These are phyloP conservation scores for Bathynomus jamesi DNA, from an alignment of 1,140 invertebrate genomes.

Conservation along the genomic window DNA sequence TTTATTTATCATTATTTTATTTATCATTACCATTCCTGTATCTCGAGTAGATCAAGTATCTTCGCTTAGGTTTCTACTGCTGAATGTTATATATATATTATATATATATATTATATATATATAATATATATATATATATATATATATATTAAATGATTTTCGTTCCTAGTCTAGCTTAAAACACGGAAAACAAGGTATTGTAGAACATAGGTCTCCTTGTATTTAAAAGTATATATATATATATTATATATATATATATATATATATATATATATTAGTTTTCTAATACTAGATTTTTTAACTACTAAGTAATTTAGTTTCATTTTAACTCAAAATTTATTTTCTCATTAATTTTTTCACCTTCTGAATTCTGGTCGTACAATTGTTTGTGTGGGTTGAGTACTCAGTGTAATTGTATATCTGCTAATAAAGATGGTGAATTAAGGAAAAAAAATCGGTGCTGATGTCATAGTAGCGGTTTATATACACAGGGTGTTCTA, in stretches of 20 bases:
- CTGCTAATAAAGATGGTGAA: no score
- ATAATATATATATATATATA: constrained; percentile 3
- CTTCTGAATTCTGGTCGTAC: not conserved
- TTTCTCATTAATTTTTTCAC: not conserved
- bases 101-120: constrained; percentile 1
- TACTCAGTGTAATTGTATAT: no score
- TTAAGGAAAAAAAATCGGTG: no score
- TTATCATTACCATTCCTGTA: not conserved
- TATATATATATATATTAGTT: not conserved
- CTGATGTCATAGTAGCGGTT: no score
- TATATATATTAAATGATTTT: not conserved
- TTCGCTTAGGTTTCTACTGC: not conserved
- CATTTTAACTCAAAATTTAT: not conserved
- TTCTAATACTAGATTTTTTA: not conserved
- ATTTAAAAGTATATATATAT: not conserved
- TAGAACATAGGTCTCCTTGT: not conserved
- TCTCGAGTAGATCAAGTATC: not conserved
- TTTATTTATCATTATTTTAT: not conserved
- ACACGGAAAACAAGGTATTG: not conserved
- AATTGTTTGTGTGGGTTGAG: not conserved
- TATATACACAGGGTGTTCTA: no score
- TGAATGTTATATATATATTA: not conserved
- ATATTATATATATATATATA: not conserved
- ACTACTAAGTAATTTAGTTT: not conserved
- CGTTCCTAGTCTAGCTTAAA: not conserved